phyloP scores from a whole-genome alignment of 1,140 invertebrate genomes.

The Zaprionus tsacasi region DNA sequence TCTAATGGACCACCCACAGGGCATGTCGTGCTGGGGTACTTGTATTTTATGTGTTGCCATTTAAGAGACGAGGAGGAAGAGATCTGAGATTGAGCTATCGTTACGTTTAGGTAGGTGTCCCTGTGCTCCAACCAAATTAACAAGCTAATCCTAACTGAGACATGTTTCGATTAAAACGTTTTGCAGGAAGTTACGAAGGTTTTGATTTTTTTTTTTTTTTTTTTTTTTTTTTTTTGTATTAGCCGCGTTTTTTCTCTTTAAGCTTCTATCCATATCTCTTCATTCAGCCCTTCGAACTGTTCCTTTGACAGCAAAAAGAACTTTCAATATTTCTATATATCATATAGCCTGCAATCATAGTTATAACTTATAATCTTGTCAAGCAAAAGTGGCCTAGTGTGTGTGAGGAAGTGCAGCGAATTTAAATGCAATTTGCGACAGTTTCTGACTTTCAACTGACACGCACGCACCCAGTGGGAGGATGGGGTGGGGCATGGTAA shows the following conservation, averaged over 20 bases:
- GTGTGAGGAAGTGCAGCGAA: constrained; percentile 36
- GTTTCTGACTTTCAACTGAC: constrained; percentile 70
- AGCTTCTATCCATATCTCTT: not conserved
- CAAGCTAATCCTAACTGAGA: constrained; percentile 42
- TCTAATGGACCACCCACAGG: constrained; percentile 53
- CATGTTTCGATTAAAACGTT: constrained; percentile 46
- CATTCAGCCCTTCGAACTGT: too few relatives aligned
- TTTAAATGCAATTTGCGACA: constrained; percentile 79
- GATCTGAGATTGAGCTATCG: constrained; percentile 35
- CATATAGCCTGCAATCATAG: constrained; percentile 1
- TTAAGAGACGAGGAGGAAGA: constrained; percentile 38
- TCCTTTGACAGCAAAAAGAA: not conserved
- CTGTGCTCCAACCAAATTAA: constrained; percentile 29
- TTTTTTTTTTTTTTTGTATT: too few relatives aligned
- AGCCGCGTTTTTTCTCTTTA: too few relatives aligned
- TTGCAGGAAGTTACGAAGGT: not conserved
- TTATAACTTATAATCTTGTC: constrained; percentile 2
- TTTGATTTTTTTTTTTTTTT: too few relatives aligned
- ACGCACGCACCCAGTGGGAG: constrained; percentile 40
- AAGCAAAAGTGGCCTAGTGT: not conserved
- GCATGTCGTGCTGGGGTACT: constrained; percentile 41
- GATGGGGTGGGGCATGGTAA: not conserved
- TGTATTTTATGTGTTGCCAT: constrained; percentile 64
- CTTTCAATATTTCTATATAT: too few relatives aligned
- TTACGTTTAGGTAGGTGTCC: constrained; percentile 7